Base-by-base conservation (phyloP, 92 coral and sea anemone genomes). In the Blastomussa wellsi region DNA sequence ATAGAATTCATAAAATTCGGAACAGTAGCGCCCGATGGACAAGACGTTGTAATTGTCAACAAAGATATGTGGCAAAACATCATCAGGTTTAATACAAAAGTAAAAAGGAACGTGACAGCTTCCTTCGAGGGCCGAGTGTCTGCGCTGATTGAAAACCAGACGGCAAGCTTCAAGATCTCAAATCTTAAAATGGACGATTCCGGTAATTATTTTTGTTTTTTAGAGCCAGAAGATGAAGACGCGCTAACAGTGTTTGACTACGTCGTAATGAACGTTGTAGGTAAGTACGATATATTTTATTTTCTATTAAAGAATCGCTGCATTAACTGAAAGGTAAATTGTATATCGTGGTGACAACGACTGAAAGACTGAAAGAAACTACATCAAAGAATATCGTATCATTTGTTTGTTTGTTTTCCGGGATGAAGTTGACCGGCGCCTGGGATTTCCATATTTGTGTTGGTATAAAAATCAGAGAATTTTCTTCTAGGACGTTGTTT, bases 111-210 rank as follows among this genome's bases (percentile, higher is more conserved):
- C 22, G 74, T 59, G 8, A 83, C 76, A 83, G 41, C 74, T 57
- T 41, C 73, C 24, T 36, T 83, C 24, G 37, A 62, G 20, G 64
- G 64, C 14, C 87, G 87, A 35, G 16, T 60, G 28, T 28, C 22
- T 17, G 74, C 29, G 1, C 14, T 83, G 42, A n/a, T n/a, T n/a
- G 44, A 83, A 55, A 57, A 83, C 80, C 19, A 62, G 32, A 74
- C 60, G 33, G 72, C 87, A 75, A 83, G 73, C 33, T 74, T 83
- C 44, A 83, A 47, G 35, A 74, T 83, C 42, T 17, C 28, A 44
- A 83, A 83, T 35, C 80, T 83, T 17, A 74, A 60, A 7, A 22
- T 74, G n/a, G 74, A 57, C 35, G 87, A 83, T 35, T 41, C 81
- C 9, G 80, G 80, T 22, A 74, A 9, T 38, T 83, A 74, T 74